A percentile compares a stretch with the other conserved stretches of the same genome.
Evolutionary conservation across 2,113 vertebrate genomes (phyloP).

Genomic region (Phalacrocorax carbo): DNA sequence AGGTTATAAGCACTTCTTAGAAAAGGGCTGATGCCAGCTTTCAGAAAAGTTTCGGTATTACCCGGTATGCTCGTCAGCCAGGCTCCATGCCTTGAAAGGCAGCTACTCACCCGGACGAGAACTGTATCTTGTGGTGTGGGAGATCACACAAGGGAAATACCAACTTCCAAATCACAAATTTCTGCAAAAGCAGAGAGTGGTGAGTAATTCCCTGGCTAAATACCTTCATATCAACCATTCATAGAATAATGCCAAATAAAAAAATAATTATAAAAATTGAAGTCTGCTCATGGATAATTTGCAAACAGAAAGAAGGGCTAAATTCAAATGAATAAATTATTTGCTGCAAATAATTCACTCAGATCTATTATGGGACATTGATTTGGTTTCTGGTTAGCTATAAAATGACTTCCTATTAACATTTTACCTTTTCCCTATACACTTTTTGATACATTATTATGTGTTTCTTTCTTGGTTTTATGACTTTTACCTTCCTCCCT

Average conservation of each 20-base stretch:
- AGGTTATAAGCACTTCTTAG: not conserved
- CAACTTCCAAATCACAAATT: not conserved
- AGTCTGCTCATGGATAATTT: slow-evolving; percentile 45
- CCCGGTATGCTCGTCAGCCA: not conserved
- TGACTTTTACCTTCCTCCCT: slow-evolving; percentile 60
- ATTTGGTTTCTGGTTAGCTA: slow-evolving; percentile 65
- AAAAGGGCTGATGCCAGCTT: not conserved
- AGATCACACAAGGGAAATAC: not conserved
- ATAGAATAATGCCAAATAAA: slow-evolving; percentile 41
- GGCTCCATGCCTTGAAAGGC: not conserved
- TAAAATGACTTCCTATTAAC: slow-evolving; percentile 70
- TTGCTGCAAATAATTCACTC: slow-evolving; percentile 60
- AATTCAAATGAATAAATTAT: slow-evolving; percentile 63
- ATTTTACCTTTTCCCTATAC: slow-evolving; percentile 61
- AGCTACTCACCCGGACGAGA: not conserved
- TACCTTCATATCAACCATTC: not conserved
- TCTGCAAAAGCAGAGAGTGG: not conserved
- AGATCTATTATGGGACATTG: slow-evolving; percentile 60
- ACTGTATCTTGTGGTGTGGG: not conserved
- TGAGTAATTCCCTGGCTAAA: slow-evolving; percentile 8
- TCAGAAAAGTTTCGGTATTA: not conserved
- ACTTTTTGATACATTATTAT: slow-evolving; percentile 73
- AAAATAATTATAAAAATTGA: slow-evolving; percentile 47
- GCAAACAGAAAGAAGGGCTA: slow-evolving; percentile 37
- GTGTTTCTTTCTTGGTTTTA: slow-evolving; percentile 65